These are phyloP conservation scores for Palythoa caribaeorum DNA, from an alignment of 92 coral and sea anemone genomes.

Conservation along the genomic window DNA sequence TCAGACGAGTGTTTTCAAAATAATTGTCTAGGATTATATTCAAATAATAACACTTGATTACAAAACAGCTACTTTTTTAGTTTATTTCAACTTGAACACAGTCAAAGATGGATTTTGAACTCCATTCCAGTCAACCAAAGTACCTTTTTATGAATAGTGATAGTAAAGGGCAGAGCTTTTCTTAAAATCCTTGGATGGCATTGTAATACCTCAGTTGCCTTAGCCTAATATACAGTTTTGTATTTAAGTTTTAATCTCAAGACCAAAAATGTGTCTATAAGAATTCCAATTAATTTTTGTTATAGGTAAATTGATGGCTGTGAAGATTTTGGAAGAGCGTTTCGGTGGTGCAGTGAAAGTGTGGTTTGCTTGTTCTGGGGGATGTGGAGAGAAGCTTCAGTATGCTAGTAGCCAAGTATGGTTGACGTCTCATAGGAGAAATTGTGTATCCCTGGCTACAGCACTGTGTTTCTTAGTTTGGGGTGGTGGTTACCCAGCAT, in stretches of 20 bases:
- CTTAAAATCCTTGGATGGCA: not conserved
- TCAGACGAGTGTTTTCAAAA: too few relatives aligned
- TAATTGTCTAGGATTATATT: not conserved
- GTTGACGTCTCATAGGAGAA: not conserved
- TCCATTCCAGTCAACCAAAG: not conserved
- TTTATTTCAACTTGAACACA: not conserved
- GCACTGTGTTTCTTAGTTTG: not conserved
- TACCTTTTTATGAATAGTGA: not conserved
- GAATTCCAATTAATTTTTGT: not conserved
- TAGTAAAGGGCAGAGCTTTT: not conserved
- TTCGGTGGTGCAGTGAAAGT: conserved; percentile 1
- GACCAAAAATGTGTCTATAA: not conserved
- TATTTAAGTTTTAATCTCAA: not conserved
- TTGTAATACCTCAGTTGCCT: conserved; percentile 10
- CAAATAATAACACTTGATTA: not conserved
- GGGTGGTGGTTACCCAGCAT: conserved; percentile 42
- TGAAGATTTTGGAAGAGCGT: not conserved
- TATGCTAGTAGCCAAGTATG: not conserved
- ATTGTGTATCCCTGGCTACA: not conserved
- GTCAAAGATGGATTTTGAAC: not conserved
- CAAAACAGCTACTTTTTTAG: not conserved
- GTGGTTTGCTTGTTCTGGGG: not conserved
- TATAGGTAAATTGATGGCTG: not conserved
- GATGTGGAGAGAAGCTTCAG: not conserved
- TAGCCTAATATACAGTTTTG: not conserved